A percentile compares a stretch with the other conserved stretches of the same genome.
phyloP scores from a whole-genome alignment of 2,797 vertebrate genomes.

The Streptopelia turtur region DNA sequence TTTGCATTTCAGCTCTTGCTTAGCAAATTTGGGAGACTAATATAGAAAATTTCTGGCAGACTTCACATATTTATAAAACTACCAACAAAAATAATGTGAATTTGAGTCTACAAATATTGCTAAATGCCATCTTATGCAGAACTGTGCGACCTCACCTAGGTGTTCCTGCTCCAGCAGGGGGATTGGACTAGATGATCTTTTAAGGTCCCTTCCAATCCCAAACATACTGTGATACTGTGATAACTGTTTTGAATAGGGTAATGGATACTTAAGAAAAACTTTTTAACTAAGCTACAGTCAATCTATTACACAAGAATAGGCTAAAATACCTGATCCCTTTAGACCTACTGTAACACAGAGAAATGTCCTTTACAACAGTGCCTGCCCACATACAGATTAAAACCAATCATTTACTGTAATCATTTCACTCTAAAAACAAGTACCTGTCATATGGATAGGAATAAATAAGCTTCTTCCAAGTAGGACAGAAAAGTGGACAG shows the following conservation, averaged over 20 bases:
- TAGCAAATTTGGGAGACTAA: background rate
- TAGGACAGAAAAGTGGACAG: background rate
- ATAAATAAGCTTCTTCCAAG: background rate
- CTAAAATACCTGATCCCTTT: background rate
- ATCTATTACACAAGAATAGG: background rate
- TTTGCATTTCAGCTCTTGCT: background rate
- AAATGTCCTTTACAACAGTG: background rate
- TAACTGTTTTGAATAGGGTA: background rate
- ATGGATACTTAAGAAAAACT: background rate
- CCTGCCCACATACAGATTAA: background rate
- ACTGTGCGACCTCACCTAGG: no score
- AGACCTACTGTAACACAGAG: background rate
- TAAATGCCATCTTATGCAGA: background rate
- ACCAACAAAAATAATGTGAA: background rate
- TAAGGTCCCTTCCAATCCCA: no score
- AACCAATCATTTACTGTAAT: background rate
- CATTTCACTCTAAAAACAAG: background rate
- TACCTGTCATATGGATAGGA: background rate
- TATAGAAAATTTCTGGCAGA: background rate
- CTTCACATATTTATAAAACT: background rate
- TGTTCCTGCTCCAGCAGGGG: no score
- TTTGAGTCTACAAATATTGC: background rate
- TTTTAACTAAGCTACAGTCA: background rate
- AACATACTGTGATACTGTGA: no score
- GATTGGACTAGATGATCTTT: no score